Evolutionary conservation across 92 coral and sea anemone species (phyloP).

Genomic region (Galaxea fascicularis): DNA sequence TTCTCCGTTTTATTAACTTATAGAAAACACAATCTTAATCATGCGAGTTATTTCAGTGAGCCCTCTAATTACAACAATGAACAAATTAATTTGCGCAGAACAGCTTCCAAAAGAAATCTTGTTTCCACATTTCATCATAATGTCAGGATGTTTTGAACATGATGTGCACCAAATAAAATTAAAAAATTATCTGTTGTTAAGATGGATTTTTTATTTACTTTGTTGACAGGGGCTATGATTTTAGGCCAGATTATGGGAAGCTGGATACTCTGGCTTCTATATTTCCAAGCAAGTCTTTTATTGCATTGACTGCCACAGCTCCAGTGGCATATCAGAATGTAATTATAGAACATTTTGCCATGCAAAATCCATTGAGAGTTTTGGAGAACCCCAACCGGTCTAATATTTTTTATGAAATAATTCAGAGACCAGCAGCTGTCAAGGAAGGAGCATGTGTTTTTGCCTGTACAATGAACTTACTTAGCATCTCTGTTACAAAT

Average conservation of each 20-base stretch:
- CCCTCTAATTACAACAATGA: background rate
- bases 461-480: no score
- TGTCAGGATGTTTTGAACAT: background rate
- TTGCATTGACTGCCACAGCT: conserved; percentile 36
- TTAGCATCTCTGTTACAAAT: no score
- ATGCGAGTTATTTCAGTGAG: background rate
- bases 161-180: no score
- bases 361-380: conserved; percentile 42
- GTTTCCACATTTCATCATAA: background rate
- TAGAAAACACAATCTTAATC: conserved; percentile 1
- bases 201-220: background rate
- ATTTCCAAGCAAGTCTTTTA: conserved; percentile 38
- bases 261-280: conserved; percentile 33
- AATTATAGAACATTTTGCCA: conserved; percentile 46
- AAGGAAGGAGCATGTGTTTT: conserved; percentile 31
- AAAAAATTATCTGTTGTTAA: background rate
- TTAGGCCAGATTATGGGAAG: conserved; percentile 49
- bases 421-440: conserved; percentile 21
- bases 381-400: conserved; percentile 26
- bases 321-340: conserved; percentile 36
- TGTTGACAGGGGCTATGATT: conserved; percentile 41
- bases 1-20: background rate
- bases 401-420: conserved; percentile 32
- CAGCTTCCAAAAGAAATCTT: background rate
- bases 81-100: conserved; percentile 1